A percentile compares a stretch with the other conserved stretches of the same genome.
These are phyloP conservation scores for Dasyprocta punctata DNA, from an alignment of 2,113 vertebrate species.

Conservation along the genomic window DNA sequence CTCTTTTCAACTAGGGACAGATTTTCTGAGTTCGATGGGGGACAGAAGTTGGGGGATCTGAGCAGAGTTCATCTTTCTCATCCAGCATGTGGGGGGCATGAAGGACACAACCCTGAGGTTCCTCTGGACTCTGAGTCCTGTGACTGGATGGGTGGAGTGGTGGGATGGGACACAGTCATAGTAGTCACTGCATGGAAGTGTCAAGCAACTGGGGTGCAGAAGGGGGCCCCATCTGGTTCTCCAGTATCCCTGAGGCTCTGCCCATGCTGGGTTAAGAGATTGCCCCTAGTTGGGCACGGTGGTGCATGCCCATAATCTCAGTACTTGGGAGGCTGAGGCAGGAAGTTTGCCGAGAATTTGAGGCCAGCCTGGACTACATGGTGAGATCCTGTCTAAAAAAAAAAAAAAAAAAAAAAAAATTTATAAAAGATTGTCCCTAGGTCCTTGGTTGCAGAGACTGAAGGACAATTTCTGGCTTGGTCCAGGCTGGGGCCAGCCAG, in stretches of 20 bases:
- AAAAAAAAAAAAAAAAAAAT: background rate
- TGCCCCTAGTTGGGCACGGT: background rate
- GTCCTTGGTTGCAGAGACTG: background rate
- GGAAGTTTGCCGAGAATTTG: background rate
- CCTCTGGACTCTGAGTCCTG: background rate
- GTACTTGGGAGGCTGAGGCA: background rate
- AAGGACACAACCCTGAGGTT: background rate
- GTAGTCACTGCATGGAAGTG: background rate
- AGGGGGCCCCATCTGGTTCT: background rate
- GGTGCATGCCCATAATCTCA: background rate
- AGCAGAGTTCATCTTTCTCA: background rate
- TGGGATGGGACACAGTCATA: fast-evolving
- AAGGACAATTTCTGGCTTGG: background rate
- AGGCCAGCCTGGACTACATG: background rate
- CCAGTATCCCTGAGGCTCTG: background rate
- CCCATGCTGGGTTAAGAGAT: background rate
- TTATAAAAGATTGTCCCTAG: background rate
- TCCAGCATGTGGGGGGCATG: background rate
- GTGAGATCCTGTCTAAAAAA: background rate
- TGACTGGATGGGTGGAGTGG: background rate
- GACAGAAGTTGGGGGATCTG: background rate
- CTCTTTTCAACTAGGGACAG: background rate
- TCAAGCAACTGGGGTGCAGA: fast-evolving
- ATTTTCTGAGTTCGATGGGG: background rate
- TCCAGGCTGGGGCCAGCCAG: fast-evolving